Conservation (phyloP, 2,888 invertebrate species). For the Crossocerus cetratus region DNA sequence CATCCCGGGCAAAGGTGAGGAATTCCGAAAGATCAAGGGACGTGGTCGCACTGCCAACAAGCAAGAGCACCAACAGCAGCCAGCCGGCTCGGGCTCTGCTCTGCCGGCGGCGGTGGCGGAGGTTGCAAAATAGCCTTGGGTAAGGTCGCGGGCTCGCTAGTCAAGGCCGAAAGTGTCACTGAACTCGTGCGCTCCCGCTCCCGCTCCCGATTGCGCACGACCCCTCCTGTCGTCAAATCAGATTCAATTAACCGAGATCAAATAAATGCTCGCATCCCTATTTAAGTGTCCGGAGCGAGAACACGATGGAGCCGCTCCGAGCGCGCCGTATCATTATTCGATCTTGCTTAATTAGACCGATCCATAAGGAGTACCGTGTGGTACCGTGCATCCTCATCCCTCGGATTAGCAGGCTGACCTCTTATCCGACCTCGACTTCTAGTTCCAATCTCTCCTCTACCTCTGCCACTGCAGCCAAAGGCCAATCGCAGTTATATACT, state of each 20-base stretch:
- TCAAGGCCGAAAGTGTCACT: conserved; percentile 50
- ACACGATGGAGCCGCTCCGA: neutral
- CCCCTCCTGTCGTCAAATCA: conserved; percentile 23
- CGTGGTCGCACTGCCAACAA: conserved; percentile 51
- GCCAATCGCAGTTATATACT: no score
- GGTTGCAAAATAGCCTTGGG: conserved; percentile 57
- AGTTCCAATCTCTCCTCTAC: neutral
- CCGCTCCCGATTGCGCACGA: neutral
- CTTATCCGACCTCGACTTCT: neutral
- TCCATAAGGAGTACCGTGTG: neutral
- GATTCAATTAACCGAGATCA: conserved; percentile 19
- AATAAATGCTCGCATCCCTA: conserved; percentile 36
- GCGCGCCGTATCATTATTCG: conserved; percentile 2
- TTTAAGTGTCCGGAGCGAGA: conserved; percentile 12
- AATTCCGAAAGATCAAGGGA: conserved; percentile 49
- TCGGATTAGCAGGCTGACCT: neutral
- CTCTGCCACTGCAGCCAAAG: no score
- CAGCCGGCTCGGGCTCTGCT: neutral
- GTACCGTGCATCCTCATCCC: neutral
- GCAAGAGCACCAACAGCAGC: no score
- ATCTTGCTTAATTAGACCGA: conserved; percentile 9
- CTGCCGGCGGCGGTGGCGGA: conserved; percentile 19
- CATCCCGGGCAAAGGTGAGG: conserved; percentile 45
- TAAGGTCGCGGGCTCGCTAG: conserved; percentile 49
- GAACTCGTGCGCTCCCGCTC: conserved; percentile 38